Evolutionary conservation across 2,797 vertebrate species (phyloP).

Genomic region (Premnoplex brunnescens): DNA sequence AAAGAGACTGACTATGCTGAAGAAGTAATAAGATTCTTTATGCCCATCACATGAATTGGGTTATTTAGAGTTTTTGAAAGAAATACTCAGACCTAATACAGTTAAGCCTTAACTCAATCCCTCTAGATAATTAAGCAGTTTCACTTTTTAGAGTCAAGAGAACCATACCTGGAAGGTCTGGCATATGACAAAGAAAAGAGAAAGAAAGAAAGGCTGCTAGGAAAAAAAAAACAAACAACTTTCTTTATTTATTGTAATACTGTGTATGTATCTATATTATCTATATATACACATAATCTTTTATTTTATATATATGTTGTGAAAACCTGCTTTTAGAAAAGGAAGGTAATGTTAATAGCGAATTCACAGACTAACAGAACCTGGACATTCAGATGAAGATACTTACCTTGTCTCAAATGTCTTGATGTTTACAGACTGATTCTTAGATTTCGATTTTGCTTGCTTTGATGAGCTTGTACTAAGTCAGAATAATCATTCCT

Average conservation of each 20-base stretch:
- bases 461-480: not conserved
- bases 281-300: not conserved
- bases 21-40: not conserved
- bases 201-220: conserved; percentile 3
- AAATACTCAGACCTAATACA: not conserved
- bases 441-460: not conserved
- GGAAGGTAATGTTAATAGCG: not conserved
- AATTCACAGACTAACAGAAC: not conserved
- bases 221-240: not conserved
- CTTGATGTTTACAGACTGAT: not conserved
- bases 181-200: not conserved
- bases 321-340: not conserved
- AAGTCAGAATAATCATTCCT: not conserved
- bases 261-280: not conserved
- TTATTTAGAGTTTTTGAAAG: not conserved
- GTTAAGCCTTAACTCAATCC: not conserved
- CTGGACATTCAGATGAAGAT: not conserved
- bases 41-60: not conserved
- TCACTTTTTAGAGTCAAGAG: not conserved
- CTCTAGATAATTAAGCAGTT: not conserved
- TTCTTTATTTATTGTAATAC: not conserved
- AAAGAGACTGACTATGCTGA: not conserved
- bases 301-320: not conserved
- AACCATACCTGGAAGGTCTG: not conserved
- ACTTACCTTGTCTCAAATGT: not conserved